phyloP scores from a whole-genome alignment of 1,140 invertebrate genomes.

The Onthophagus taurus region DNA sequence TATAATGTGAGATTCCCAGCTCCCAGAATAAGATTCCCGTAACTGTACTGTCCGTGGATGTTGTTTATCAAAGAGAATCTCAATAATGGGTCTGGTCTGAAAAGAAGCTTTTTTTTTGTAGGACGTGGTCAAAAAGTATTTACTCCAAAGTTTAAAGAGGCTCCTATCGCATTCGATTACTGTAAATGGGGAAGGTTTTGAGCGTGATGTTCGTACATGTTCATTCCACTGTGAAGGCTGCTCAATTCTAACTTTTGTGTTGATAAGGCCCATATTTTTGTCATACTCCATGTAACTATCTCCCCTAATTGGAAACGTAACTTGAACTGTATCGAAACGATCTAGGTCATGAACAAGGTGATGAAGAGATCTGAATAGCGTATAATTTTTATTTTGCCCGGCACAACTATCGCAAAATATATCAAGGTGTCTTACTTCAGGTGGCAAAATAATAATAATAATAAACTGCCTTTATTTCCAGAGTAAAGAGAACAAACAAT shows the following conservation, averaged over 20 bases:
- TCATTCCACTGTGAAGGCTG: no score
- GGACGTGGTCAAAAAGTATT: neutral
- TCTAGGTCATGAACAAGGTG: conserved; percentile 12
- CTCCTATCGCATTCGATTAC: conserved; percentile 10
- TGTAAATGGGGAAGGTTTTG: no score
- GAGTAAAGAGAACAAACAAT: no score
- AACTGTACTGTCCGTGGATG: conserved; percentile 3
- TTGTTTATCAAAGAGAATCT: neutral
- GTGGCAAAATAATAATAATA: no score
- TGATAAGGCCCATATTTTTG: no score
- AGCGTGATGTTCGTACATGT: no score
- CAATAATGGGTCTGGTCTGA: neutral
- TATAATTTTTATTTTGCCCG: conserved; percentile 20
- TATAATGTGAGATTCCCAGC: neutral
- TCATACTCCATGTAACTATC: no score
- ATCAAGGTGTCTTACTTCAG: conserved; percentile 10
- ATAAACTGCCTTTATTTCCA: no score
- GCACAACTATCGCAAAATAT: conserved; percentile 19
- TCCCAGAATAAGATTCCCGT: neutral
- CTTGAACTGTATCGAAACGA: conserved; percentile 8
- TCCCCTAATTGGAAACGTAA: no score
- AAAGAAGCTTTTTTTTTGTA: conserved; percentile 2
- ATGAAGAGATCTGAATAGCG: conserved; percentile 19
- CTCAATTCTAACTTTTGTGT: no score
- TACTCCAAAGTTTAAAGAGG: conserved; percentile 5